Evolutionary conservation across 2,113 vertebrate genomes (phyloP).

Genomic region (Saccopteryx bilineata): DNA sequence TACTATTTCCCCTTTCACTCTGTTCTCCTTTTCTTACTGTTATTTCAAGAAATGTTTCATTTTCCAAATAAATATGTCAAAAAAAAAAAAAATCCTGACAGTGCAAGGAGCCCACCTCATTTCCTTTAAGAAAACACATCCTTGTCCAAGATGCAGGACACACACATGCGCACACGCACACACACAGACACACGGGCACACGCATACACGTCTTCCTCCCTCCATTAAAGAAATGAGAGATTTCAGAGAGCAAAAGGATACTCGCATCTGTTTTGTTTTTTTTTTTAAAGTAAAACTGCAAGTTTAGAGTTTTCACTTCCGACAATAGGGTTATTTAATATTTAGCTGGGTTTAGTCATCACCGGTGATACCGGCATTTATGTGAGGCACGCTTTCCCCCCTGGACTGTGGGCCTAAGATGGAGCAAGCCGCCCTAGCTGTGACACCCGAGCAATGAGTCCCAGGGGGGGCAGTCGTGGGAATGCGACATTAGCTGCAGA

Average conservation of each 20-base stretch:
- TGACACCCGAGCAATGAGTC: accelerated
- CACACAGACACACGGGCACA: too few species aligned
- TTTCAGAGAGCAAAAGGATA: not conserved
- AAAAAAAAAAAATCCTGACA: not conserved
- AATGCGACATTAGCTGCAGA: accelerated
- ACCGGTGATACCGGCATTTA: not conserved
- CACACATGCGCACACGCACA: not conserved
- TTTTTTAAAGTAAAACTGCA: not conserved
- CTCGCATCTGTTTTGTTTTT: too few species aligned
- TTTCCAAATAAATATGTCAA: not conserved
- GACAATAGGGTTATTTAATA: not conserved
- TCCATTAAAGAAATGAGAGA: not conserved
- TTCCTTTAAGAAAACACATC: not conserved
- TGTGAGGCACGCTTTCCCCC: accelerated
- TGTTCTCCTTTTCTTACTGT: not conserved
- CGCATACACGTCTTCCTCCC: not conserved
- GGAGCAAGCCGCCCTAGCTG: accelerated
- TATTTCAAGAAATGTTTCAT: not conserved
- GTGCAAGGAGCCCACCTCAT: not conserved
- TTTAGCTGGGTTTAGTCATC: not conserved
- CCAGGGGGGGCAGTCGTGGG: accelerated
- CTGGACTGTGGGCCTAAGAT: accelerated
- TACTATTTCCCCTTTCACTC: not conserved
- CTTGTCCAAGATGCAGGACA: not conserved
- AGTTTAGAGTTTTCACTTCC: not conserved